Base-by-base conservation (phyloP, 2,797 vertebrate species). In the Esox lucius region DNA sequence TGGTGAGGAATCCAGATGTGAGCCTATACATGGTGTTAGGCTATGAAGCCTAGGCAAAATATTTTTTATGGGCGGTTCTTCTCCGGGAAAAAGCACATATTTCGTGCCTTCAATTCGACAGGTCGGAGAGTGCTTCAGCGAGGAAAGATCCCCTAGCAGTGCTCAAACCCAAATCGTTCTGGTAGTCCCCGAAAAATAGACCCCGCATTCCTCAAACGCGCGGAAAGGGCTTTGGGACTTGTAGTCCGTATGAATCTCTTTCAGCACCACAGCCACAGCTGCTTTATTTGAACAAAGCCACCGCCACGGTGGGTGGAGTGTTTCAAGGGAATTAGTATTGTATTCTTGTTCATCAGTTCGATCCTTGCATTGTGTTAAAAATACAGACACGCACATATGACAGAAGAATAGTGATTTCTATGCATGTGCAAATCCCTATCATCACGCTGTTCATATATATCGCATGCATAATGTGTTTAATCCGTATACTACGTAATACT, bases 241-340 rank as follows among this genome's bases (percentile, higher is more conserved):
- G 82, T 83, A 85, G 86, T 87, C 59, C 69, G 22, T 11, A 22
- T 12, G 11, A 59, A 59, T 22, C n/a, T 3, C 22, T 24, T 61
- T 24, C 22, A 13, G 24, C 22, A 13, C n/a, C n/a, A 22, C 8
- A 24, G n/a, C n/a, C 5, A 5, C 51, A 22, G n/a, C 22, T 61
- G 56, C 24, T 22, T 26, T 22, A 61, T 24, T 61, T 61, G 9
- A 24, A 56, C 3, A 22, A 61, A 12, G 9, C 56, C 56, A 61
- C 11, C 11, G 22, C 56, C 56, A 61, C 11, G 11, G 56, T 12
- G 22, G 24, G 3, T 61, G 1, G 22, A 61, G n/a, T 26, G 11
- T 17, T 61, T 61, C 3, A 24, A 61, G 9, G n/a, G n/a, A 61
- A 61, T 11, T 13, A 24, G 56, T 24, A 24, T 9, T 59, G 9